These are phyloP conservation scores for Pyrochroa serraticornis DNA, from an alignment of 2,888 invertebrate species.

Conservation along the genomic window DNA sequence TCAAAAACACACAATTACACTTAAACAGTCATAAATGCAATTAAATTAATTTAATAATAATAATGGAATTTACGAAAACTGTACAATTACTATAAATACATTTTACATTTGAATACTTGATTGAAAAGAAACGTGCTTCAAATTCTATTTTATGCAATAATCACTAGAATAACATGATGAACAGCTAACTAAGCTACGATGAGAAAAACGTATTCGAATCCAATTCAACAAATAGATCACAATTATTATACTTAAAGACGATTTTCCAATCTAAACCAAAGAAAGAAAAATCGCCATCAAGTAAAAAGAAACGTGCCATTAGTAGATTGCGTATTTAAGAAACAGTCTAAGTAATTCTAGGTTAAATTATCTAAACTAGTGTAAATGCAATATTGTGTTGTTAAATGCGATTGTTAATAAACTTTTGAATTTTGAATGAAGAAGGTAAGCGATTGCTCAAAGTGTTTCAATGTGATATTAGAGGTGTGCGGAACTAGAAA, in stretches of 20 bases:
- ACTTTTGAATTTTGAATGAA: conserved; percentile 4
- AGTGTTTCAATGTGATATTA: conserved; percentile 9
- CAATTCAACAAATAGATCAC: conserved; percentile 4
- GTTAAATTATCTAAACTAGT: not conserved
- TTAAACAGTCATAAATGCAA: conserved; percentile 52
- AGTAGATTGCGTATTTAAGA: not conserved
- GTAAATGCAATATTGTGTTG: conserved; percentile 12
- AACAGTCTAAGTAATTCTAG: not conserved
- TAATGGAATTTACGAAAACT: conserved; percentile 50
- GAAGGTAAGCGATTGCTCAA: not conserved
- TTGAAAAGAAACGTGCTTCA: conserved; percentile 45
- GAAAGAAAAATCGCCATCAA: conserved; percentile 9
- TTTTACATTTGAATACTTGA: conserved; percentile 42
- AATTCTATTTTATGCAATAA: conserved; percentile 47
- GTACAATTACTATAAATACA: conserved; percentile 53
- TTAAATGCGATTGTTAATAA: conserved; percentile 6
- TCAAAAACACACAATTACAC: conserved; percentile 50
- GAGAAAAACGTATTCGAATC: conserved; percentile 19
- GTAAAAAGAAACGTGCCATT: not conserved
- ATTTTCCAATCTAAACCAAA: not conserved
- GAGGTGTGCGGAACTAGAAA: conserved; percentile 36
- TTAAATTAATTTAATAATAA: conserved; percentile 41
- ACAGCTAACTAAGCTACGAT: conserved; percentile 22
- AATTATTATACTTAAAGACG: not conserved
- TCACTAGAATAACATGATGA: conserved; percentile 19